Percentiles rank a stretch among this genome's conserved stretches.
phyloP scores from a whole-genome alignment of 1,140 invertebrate species.

The Pseudomyrmex flavicornis region DNA sequence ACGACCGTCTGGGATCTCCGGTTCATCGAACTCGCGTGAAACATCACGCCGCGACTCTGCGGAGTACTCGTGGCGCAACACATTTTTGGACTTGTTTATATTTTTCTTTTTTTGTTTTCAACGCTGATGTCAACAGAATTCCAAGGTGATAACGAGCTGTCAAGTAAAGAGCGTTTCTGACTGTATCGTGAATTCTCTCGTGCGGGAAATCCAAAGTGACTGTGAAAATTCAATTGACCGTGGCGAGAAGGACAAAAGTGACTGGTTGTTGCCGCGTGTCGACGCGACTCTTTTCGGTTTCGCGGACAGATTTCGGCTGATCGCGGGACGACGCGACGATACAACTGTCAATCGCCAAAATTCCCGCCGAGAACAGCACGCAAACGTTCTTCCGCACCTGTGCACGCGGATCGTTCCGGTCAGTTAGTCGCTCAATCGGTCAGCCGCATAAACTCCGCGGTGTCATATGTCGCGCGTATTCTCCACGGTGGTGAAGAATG shows the following conservation, averaged over 20 bases:
- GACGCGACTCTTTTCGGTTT: conserved; percentile 17
- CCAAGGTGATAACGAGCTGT: conserved; percentile 5
- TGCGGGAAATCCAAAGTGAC: conserved; percentile 23
- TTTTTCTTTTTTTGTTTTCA: conserved; percentile 1
- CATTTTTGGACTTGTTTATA: conserved; percentile 44
- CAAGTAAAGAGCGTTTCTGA: neutral
- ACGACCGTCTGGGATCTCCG: conserved; percentile 11
- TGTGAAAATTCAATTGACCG: conserved; percentile 24
- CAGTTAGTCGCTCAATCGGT: neutral
- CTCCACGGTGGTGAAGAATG: conserved; percentile 8
- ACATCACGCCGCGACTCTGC: conserved; percentile 27
- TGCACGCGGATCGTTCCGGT: conserved; percentile 25
- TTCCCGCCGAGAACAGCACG: conserved; percentile 42
- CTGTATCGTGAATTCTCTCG: neutral
- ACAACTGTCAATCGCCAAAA: conserved; percentile 30
- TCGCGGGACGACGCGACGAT: conserved; percentile 5
- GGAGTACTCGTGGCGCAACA: conserved; percentile 20
- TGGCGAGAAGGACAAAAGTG: conserved; percentile 17
- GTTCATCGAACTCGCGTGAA: conserved; percentile 52
- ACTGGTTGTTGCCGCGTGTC: conserved; percentile 19
- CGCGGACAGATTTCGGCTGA: neutral
- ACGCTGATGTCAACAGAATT: neutral
- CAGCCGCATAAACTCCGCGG: neutral
- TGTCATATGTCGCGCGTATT: conserved; percentile 32
- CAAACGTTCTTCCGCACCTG: conserved; percentile 37